Evolutionary conservation across 37 sponge, comb jelly and placozoan genomes (phyloP).

Genomic region (Oopsacas minuta): DNA sequence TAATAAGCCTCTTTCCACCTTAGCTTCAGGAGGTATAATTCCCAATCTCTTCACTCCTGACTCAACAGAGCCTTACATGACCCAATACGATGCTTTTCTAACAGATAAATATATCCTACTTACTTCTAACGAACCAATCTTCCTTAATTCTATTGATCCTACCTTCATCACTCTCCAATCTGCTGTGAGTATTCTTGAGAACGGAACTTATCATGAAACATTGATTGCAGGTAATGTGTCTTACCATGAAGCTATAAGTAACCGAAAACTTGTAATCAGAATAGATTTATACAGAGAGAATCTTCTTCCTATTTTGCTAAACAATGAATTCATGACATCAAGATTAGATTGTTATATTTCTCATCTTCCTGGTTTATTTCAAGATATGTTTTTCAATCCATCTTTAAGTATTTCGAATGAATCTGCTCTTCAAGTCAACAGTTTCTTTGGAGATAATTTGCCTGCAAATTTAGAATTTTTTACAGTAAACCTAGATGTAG

Average conservation of each 20-base stretch:
- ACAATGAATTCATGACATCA: constrained; percentile 19
- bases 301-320: constrained; percentile 40
- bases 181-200: constrained; percentile 13
- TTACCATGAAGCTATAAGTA: constrained; percentile 27
- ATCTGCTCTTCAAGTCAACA: constrained; percentile 23
- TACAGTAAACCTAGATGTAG: constrained; percentile 61
- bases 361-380: constrained; percentile 34
- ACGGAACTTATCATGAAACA: constrained; percentile 21
- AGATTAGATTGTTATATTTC: constrained; percentile 28
- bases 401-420: constrained; percentile 25
- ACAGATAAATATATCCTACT: constrained; percentile 45
- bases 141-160: constrained; percentile 52
- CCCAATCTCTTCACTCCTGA: constrained; percentile 33
- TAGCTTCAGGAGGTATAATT: constrained; percentile 29
- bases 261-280: constrained; percentile 31
- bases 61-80: constrained; percentile 43
- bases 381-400: constrained; percentile 57
- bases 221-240: constrained; percentile 45
- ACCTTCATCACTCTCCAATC: constrained; percentile 46
- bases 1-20: constrained; percentile 24
- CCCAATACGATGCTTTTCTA: constrained; percentile 34
- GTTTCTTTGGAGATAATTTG: constrained; percentile 19
- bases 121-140: constrained; percentile 58
- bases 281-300: constrained; percentile 52
- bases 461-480: constrained; percentile 24